These are phyloP conservation scores for Hippasteria phrygiana DNA, from an alignment of 53 echinoderm and acorn worm genomes.

Conservation along the genomic window DNA sequence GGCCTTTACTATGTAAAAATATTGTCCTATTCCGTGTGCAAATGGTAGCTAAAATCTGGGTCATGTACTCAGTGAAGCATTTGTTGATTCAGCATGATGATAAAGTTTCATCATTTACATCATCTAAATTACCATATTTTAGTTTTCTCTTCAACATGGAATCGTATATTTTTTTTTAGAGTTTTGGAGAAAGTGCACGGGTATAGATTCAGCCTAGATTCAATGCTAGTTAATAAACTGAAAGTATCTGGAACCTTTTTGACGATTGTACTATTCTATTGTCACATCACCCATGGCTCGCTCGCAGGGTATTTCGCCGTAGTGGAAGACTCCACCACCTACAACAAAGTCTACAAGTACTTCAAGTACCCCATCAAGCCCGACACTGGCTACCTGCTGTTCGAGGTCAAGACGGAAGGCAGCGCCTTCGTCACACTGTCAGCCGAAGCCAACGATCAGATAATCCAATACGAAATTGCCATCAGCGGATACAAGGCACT, in stretches of 20 bases:
- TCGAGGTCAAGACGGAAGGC: slow-evolving; percentile 47
- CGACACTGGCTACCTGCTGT: slow-evolving; percentile 15
- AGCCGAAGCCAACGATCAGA: slow-evolving; percentile 18
- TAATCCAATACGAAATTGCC: slow-evolving; percentile 15
- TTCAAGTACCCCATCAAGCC: slow-evolving; percentile 40
- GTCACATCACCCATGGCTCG: not conserved
- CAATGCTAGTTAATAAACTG: not conserved
- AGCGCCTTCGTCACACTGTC: slow-evolving; percentile 24
- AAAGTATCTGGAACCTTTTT: not conserved
- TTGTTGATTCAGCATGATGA: too few species aligned
- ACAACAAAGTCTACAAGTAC: slow-evolving; percentile 49
- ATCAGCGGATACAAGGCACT: slow-evolving; percentile 42
- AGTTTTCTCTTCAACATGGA: too few species aligned
- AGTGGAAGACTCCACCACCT: slow-evolving; percentile 18
- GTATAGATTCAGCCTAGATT: not conserved
- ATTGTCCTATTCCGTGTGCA: not conserved
- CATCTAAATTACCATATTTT: too few species aligned
- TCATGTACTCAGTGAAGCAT: too few species aligned
- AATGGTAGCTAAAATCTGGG: not conserved
- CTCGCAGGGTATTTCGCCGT: slow-evolving; percentile 8
- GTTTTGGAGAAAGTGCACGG: too few species aligned
- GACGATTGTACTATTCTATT: not conserved
- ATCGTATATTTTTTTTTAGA: too few species aligned
- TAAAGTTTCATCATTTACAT: too few species aligned
- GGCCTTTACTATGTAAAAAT: not conserved